A percentile compares a stretch with the other conserved stretches of the same genome.
Evolutionary conservation across 2,888 invertebrate species (phyloP).

Genomic region (Exocentrus adspersus): DNA sequence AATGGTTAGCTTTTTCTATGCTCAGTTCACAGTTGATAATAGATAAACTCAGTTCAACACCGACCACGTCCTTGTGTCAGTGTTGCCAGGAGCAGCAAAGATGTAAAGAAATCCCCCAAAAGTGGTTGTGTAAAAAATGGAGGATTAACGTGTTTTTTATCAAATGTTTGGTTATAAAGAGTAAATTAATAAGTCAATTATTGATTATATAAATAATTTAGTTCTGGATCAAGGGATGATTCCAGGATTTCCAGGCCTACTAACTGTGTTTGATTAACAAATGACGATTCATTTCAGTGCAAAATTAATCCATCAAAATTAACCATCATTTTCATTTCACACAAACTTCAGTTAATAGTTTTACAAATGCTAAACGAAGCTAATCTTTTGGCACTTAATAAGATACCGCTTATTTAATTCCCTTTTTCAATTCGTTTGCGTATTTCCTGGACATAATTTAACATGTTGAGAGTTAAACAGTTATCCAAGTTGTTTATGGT

Average conservation of each 20-base stretch:
- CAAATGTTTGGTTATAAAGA: no score
- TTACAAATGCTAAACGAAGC: slow-evolving; percentile 23
- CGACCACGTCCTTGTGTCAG: no score
- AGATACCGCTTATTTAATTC: slow-evolving; percentile 4
- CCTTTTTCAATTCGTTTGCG: slow-evolving; percentile 2
- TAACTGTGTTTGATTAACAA: slow-evolving; percentile 2
- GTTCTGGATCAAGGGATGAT: no score
- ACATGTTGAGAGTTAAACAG: slow-evolving; percentile 25
- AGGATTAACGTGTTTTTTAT: no score
- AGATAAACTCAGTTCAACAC: no score
- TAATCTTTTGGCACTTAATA: slow-evolving; percentile 7
- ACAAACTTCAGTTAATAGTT: slow-evolving; percentile 19
- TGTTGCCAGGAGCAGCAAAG: no score
- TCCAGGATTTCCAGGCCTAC: slow-evolving; percentile 5
- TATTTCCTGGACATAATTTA: slow-evolving; percentile 3
- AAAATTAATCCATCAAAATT: slow-evolving; percentile 35
- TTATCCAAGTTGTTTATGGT: slow-evolving; percentile 22
- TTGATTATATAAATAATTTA: no score
- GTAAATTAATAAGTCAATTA: no score
- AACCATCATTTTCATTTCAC: slow-evolving; percentile 33
- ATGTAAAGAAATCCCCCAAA: no score
- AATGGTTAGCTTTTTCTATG: no score
- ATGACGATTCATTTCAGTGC: slow-evolving; percentile 24
- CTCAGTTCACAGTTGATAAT: no score
- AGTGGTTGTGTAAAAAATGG: no score